phyloP scores from a whole-genome alignment of 2,797 vertebrate species.

The Rallus crepitans region DNA sequence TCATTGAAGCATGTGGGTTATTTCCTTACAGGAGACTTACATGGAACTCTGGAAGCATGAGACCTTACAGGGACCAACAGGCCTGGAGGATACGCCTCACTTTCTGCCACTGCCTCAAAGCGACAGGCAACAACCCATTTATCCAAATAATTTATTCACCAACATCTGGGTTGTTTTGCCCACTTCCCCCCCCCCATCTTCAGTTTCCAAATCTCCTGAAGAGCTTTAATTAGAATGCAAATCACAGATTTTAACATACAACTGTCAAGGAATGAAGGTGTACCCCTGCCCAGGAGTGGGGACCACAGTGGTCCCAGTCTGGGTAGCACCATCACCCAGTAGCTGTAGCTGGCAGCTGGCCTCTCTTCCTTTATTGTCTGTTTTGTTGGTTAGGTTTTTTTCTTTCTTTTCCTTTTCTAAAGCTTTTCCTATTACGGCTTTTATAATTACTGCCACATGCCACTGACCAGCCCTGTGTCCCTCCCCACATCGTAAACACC shows the following conservation, averaged over 20 bases:
- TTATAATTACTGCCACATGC: neutral
- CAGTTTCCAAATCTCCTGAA: neutral
- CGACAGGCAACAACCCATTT: neutral
- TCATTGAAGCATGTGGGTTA: neutral
- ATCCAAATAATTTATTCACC: neutral
- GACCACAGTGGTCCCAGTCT: accelerated
- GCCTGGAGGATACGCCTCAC: neutral
- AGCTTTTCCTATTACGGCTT: neutral
- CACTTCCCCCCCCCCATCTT: neutral
- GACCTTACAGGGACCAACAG: accelerated
- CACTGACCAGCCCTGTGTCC: neutral
- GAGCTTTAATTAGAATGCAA: neutral
- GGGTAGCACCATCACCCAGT: too few species aligned
- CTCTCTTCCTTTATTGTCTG: neutral
- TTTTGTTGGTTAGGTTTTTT: too few species aligned
- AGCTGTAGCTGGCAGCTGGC: neutral
- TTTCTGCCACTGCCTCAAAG: neutral
- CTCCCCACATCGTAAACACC: neutral
- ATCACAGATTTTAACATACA: neutral
- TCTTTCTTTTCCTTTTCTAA: neutral
- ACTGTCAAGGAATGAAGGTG: neutral
- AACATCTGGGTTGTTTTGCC: accelerated
- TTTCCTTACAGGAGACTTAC: neutral
- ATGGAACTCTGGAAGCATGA: neutral
- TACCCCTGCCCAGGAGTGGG: accelerated